Evolutionary conservation across 2,113 vertebrate genomes (phyloP), one percentile per base, ranked within the genome.

Genomic region (Sylvicapra grimmia): DNA sequence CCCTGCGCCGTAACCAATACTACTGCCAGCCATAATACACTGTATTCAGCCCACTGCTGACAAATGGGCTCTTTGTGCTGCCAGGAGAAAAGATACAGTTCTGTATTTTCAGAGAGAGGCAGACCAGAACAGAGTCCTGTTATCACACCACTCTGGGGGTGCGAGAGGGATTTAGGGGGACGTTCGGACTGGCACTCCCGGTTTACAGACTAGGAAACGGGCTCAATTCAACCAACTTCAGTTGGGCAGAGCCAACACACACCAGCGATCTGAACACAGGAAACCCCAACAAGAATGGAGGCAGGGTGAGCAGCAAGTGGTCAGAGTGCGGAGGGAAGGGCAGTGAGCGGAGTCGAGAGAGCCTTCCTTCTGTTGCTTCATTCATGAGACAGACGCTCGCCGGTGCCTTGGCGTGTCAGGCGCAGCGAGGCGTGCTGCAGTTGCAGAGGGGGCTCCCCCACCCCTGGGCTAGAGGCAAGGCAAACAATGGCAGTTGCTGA

Each of bases 51-150:
- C 77, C 29, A 25, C 40, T 47, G 44, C 85, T 23, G 85, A 96
- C 68, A 94, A 95, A 79, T 5, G 25, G 82, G 90, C 49, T 75
- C 95, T 97, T 80, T 97, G 92, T 97, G 96, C 63, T 49, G 59
- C 36, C 4, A 25, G 68, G 16, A 92, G 51, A 47, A 54, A 47
- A 83, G 27, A 89, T 15, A 56, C 33, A 56, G 19, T n/a, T 83
- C 86, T 54, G 3, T 29, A 33, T 82, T 77, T 90, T 14, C 9
- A 33, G n/a, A 6, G 44, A 68, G 77, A 94, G 23, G 94, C 75
- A 21, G 25, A 21, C 65, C 10, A 51, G 87, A 36, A 94, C 6
- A 15, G 25, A 49, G 40, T 29, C 49, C 77, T 61, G 56, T 54
- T 58, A 54, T n/a, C 65, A 25, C 88, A 44, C n/a, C 25, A 36